Percentiles rank a stretch among this genome's conserved stretches.
phyloP scores from a whole-genome alignment of 2,888 invertebrate species.

The Caenorhabditis sp. region DNA sequence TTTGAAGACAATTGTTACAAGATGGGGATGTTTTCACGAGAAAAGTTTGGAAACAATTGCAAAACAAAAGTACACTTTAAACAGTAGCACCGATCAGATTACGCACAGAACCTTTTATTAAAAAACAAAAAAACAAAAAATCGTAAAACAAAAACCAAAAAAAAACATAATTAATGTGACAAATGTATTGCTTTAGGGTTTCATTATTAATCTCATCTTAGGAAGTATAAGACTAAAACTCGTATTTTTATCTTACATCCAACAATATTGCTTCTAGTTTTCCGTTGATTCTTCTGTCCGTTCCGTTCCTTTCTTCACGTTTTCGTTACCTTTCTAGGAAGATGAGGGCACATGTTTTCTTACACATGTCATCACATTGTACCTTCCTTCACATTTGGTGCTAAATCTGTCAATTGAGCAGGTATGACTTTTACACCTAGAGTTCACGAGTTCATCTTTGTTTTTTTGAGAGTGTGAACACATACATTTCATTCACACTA shows the following conservation, averaged over 20 bases:
- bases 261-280: neutral
- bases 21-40: neutral
- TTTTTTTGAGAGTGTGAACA: no score
- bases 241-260: neutral
- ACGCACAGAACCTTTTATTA: no score
- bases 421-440: no score
- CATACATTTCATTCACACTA: no score
- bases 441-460: no score
- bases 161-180: neutral
- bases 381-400: neutral
- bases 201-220: conserved; percentile 1
- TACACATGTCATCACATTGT: neutral
- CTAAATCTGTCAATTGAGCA: neutral
- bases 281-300: neutral
- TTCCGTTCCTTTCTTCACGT: neutral
- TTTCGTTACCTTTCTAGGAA: no score
- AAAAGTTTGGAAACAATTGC: neutral
- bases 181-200: neutral
- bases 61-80: neutral
- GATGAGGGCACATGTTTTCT: neutral
- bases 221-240: neutral
- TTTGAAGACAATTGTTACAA: neutral
- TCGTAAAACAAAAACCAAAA: no score
- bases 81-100: no score
- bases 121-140: no score